Evolutionary conservation across 2,888 invertebrate species (phyloP).

Genomic region (Scaptomyza flava): DNA sequence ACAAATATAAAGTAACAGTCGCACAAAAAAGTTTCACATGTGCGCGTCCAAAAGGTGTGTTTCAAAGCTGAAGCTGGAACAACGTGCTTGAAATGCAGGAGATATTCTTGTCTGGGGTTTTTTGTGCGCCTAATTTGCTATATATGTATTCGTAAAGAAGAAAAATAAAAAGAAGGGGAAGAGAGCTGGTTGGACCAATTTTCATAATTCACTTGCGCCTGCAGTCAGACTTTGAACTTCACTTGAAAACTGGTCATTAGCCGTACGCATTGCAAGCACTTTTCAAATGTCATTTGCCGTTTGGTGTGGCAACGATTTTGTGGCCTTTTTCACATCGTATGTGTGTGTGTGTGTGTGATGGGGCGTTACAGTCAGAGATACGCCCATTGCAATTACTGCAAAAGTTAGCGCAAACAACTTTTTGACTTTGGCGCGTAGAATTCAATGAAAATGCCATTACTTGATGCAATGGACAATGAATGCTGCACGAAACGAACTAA

Average conservation of each 20-base stretch:
- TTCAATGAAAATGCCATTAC: conserved; percentile 78
- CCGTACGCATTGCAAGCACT: conserved; percentile 70
- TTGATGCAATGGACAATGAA: conserved; percentile 65
- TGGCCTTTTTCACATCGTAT: conserved; percentile 64
- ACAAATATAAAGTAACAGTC: conserved; percentile 19
- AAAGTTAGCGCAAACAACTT: conserved; percentile 78
- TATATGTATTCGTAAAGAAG: conserved; percentile 23
- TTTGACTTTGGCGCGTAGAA: conserved; percentile 77
- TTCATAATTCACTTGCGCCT: conserved; percentile 74
- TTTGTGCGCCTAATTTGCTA: conserved; percentile 74
- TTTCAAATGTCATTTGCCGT: conserved; percentile 79
- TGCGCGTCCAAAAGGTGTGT: conserved; percentile 49
- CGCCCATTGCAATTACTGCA: conserved; percentile 74
- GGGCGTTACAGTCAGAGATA: conserved; percentile 9
- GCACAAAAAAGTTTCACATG: conserved; percentile 48
- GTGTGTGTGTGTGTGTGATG: not conserved
- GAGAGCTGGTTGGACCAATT: conserved; percentile 46
- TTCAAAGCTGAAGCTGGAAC: conserved; percentile 10
- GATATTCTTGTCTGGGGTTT: conserved; percentile 35
- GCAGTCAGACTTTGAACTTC: conserved; percentile 77
- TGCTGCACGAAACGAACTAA: conserved; percentile 10
- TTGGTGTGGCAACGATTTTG: conserved; percentile 64
- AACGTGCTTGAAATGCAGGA: conserved; percentile 74
- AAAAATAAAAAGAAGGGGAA: not conserved
- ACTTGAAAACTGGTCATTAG: conserved; percentile 71